These are phyloP conservation scores for Drosophila bocqueti DNA, from an alignment of 1,140 invertebrate species.

Conservation along the genomic window DNA sequence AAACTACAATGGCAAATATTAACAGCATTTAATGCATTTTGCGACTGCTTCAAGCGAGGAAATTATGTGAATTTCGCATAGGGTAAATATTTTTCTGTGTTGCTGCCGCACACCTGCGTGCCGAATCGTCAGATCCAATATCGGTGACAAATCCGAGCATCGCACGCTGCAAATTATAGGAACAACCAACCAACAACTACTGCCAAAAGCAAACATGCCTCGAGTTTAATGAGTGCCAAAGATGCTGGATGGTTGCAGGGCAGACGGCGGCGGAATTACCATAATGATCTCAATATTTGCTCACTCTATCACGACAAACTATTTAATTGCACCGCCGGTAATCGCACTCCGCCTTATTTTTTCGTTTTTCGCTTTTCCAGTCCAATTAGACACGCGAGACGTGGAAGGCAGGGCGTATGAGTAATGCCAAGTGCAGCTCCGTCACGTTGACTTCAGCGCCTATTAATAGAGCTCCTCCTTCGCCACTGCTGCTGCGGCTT, in stretches of 20 bases:
- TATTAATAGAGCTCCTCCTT: conserved; percentile 66
- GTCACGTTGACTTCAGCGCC: conserved; percentile 67
- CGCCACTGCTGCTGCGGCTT: conserved; percentile 25
- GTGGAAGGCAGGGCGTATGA: conserved; percentile 74
- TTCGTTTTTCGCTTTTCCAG: conserved; percentile 36
- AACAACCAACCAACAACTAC: not conserved
- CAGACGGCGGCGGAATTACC: conserved; percentile 60
- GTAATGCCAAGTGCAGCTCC: conserved; percentile 67
- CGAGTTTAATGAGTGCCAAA: conserved; percentile 76
- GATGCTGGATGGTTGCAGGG: conserved; percentile 58
- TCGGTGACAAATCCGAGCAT: conserved; percentile 63
- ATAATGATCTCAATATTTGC: conserved; percentile 84
- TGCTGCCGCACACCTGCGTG: conserved; percentile 73
- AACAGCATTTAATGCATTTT: conserved; percentile 76
- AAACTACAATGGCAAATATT: conserved; percentile 30
- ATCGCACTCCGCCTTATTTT: conserved; percentile 21
- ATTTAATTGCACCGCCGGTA: conserved; percentile 65
- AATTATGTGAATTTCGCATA: conserved; percentile 73
- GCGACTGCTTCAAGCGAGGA: conserved; percentile 69
- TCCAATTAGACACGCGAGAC: conserved; percentile 78
- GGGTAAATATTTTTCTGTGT: conserved; percentile 26
- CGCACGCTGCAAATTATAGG: conserved; percentile 13
- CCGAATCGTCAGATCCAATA: conserved; percentile 58
- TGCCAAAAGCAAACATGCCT: conserved; percentile 40
- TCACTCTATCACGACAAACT: conserved; percentile 77